Percentiles rank a stretch among this genome's conserved stretches.
Evolutionary conservation across 2,888 invertebrate species (phyloP).

Genomic region (Pseudolycoriella hygida): DNA sequence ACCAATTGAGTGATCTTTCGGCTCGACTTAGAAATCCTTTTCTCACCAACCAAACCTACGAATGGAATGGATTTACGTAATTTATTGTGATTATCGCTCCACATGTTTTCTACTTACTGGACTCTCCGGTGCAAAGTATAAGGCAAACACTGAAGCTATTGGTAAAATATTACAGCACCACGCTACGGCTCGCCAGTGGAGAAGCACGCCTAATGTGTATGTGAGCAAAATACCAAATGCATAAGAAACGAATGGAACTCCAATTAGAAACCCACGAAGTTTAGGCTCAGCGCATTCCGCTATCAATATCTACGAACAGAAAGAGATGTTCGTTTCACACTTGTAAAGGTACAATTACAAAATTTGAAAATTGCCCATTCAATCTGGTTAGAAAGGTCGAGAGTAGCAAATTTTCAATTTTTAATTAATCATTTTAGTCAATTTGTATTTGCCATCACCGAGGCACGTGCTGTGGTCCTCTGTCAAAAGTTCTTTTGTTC

Average conservation of each 20-base stretch:
- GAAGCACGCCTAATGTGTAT: conserved; percentile 48
- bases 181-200: conserved; percentile 53
- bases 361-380: no score
- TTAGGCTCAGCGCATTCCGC: conserved; percentile 60
- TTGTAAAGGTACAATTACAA: no score
- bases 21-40: conserved; percentile 37
- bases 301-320: conserved; percentile 43
- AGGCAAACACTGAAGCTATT: conserved; percentile 36
- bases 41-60: conserved; percentile 40
- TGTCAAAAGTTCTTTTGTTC: no score
- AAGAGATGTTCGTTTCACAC: no score
- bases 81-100: no score
- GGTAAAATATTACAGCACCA: conserved; percentile 43
- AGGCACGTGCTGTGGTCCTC: no score
- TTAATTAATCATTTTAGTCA: no score
- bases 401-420: no score
- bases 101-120: no score
- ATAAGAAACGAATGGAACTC: conserved; percentile 57
- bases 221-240: conserved; percentile 56
- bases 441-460: no score
- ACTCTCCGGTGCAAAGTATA: conserved; percentile 52
- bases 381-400: no score
- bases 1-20: conserved; percentile 36
- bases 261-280: conserved; percentile 47
- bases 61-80: no score